These are phyloP conservation scores for Prinia subflava DNA, from an alignment of 2,113 vertebrate species.

Conservation along the genomic window DNA sequence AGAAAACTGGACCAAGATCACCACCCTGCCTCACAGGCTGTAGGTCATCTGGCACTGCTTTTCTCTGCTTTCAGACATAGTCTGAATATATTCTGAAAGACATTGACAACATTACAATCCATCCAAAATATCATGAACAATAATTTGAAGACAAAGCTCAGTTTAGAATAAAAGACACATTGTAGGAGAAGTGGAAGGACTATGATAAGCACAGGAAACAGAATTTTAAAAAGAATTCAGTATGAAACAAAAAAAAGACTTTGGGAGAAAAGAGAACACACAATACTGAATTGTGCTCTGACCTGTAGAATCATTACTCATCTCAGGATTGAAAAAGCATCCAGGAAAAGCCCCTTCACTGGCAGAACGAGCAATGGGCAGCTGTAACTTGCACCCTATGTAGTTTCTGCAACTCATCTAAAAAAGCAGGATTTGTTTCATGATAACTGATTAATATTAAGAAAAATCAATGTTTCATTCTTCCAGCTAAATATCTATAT, in stretches of 20 bases:
- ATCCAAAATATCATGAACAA: neutral
- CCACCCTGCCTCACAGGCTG: neutral
- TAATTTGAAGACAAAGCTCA: neutral
- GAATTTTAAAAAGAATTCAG: neutral
- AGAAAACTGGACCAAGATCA: neutral
- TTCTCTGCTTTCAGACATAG: neutral
- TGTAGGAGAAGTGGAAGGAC: neutral
- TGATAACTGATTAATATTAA: neutral
- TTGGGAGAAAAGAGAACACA: neutral
- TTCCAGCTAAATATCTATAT: neutral
- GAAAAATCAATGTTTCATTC: neutral
- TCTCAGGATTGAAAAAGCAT: neutral
- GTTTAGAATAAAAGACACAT: neutral
- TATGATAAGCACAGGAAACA: neutral
- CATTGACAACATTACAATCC: neutral
- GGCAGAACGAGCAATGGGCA: slow-evolving; percentile 27
- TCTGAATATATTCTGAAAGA: neutral
- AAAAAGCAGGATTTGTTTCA: slow-evolving; percentile 39
- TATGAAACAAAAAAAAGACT: neutral
- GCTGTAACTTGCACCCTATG: slow-evolving; percentile 63
- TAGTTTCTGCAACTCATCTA: slow-evolving; percentile 87
- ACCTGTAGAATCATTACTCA: slow-evolving; percentile 52
- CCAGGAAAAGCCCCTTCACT: neutral
- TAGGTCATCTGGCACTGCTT: neutral
- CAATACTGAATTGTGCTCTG: neutral